Base-by-base conservation (phyloP, 2,888 invertebrate genomes). In the Chydorus sphaericus region DNA sequence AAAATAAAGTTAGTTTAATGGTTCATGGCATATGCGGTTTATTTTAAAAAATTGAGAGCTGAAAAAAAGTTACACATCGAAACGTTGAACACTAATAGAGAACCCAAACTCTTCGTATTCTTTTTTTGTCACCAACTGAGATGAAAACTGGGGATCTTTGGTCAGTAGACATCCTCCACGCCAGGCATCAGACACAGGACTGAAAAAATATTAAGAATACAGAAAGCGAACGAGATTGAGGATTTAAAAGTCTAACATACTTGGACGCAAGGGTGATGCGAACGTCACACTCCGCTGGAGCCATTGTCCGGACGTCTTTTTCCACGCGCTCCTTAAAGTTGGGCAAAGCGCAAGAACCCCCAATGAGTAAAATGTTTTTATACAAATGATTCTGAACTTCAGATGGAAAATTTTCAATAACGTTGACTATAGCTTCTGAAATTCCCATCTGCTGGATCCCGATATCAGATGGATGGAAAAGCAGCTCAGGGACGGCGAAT, bases 391-490 rank as follows among this genome's bases (percentile, higher is more conserved):
- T 81, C 63, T 81, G 83, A 51, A 85, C 72, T 63, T 82, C 80
- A 64, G 79, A 75, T 0, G 88, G 84, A 62, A 89, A 87, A 0
- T 75, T 70, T 54, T 78, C 75, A n/a, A 94, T 77, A 0, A 82
- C 77, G 65, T 87, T 77, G 56, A 85, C 79, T 6, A 94, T 80
- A 0, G 89, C 84, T 73, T 97, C 94, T 0, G 88, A 78, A 59
- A 98, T 82, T 1, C 98, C 98, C 81, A 92, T 90, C 70, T 79
- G 75, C 55, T 81, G 79, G 59, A 98, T 85, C 0, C 92, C 94
- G 36, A 97, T 84, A 68, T 97, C 94, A 1, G 89, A 87, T 0
- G 98, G 98, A 66, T 85, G 80, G 67, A 99, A 96, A 3, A 98
- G 71, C 2, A 97, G 73, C 71, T 98, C 98, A 0, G 98, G 97